Conservation (phyloP, 2,113 vertebrate species). For the Brachyhypopomus occidentalis region DNA sequence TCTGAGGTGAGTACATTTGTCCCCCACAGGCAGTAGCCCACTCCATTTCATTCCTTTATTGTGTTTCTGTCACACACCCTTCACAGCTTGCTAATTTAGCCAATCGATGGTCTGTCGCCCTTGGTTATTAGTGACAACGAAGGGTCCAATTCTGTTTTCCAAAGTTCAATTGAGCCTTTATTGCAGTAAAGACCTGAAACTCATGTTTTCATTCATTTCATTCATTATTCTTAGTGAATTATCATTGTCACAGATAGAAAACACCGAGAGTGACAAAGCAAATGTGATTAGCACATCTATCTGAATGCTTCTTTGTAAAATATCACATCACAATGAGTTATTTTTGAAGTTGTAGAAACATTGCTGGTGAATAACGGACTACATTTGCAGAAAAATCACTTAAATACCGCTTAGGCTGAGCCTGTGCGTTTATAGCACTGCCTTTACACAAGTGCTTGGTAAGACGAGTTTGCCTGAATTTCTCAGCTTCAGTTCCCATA, state of each 20-base stretch:
- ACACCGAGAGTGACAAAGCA: background rate
- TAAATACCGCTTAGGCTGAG: background rate
- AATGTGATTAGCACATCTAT: background rate
- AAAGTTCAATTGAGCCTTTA: slow-evolving; percentile 57
- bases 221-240: background rate
- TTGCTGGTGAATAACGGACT: background rate
- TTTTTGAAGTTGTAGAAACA: background rate
- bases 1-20: slow-evolving; percentile 2
- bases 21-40: slow-evolving; percentile 27
- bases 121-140: slow-evolving; percentile 46
- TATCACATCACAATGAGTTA: background rate
- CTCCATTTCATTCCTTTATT: slow-evolving; percentile 23
- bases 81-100: slow-evolving; percentile 57
- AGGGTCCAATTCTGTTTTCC: slow-evolving; percentile 59
- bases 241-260: background rate
- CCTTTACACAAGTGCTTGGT: background rate
- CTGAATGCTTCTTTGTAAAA: background rate
- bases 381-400: background rate
- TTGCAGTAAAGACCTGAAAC: slow-evolving; percentile 29
- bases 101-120: slow-evolving; percentile 52
- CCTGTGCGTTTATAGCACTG: too few relatives aligned
- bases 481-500: background rate
- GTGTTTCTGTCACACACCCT: slow-evolving; percentile 49
- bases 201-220: background rate
- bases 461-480: background rate